Base-by-base conservation (phyloP, 2,888 invertebrate species). In the Macrophya annulata region DNA sequence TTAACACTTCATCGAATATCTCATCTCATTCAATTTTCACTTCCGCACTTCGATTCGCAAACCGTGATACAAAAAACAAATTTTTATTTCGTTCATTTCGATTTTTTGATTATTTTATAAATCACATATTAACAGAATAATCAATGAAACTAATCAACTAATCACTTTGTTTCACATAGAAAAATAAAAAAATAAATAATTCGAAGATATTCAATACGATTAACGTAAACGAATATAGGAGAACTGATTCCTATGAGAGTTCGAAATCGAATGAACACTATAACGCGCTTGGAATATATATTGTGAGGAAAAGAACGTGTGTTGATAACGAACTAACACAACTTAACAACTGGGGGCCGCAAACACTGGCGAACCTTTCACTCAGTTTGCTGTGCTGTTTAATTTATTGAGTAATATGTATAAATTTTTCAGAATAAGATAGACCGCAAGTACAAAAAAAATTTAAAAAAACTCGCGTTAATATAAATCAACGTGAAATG, bases 361-460 rank as follows among this genome's bases (percentile, higher is more conserved):
- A 25, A 45, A 45, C 45, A 76, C 76, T 51, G 12, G 45, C 48
- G 76, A 76, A 76, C 76, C 76, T 76, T 76, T 76, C 76, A 76
- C 76, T 76, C 76, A 25, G 8, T 55, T 55, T 55, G n/a, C 55
- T 55, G 55, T 55, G n/a, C 55, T 55, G 2, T 55, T 21, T 55
- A 62, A 25, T 62, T 62, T 62, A 62, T 62, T 21, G 10, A 62
- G 9, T 62, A 25, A 25, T 62, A 62, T 6, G 62, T 62, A 25
- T 62, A 62, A 4, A 62, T 62, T 62, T 55, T 25, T 62, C 62
- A 25, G 25, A 10, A 10, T 25, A 62, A 62, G 12, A 55, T 55
- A n/a, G 55, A n/a, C n/a, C n/a, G n/a, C n/a, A n/a, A 55, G 17
- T n/a, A n/a, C 55, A 6, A n/a, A 51, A n/a, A 17, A 51, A 55